Evolutionary conservation across 2,888 invertebrate genomes (phyloP), one percentile per base, ranked within the genome.

Genomic region (Epirrhoe alternata): DNA sequence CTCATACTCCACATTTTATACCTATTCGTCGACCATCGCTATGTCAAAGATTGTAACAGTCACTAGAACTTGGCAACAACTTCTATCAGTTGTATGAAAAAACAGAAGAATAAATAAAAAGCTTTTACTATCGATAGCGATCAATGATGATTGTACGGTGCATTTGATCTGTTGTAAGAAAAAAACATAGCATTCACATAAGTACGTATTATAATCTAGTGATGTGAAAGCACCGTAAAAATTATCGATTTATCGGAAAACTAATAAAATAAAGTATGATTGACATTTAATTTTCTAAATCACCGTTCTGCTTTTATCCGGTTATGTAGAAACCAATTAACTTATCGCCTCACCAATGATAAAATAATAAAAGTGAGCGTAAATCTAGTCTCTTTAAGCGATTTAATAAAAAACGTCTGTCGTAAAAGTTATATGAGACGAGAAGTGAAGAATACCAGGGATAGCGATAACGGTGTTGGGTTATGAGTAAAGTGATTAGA

Each of bases 331-430:
- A 61, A 54, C 47, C 57, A 52, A 69, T 70, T 61, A 69, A 61
- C 42, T 52, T 63, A 68, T 71, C 69, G 55, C 63, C 55, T 45
- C 60, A 17, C 68, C 59, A 66, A 67, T 70, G 63, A 64, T 57
- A 60, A 63, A 55, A 66, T 64, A 65, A 63, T 73, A 66, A 69
- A 68, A 56, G 52, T 52, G 53, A 49, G 58, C 58, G 61, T 70
- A 68, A 71, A 68, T 68, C 50, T 61, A 24, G 64, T 62, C 38
- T 45, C 53, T 62, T 66, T 49, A 59, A 33, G 51, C 63, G 53
- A 62, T 61, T 62, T 61, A 63, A 64, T 59, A 66, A 66, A 71
- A 42, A 71, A 63, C 54, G 31, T 35, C 57, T 45, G 57, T 62
- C 64, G 66, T 70, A 58, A 68, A 72, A 64, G 38, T 57, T 62